A percentile compares a stretch with the other conserved stretches of the same genome.
Evolutionary conservation across 1,140 invertebrate genomes (phyloP).

Genomic region (Trichonephila clavipes): DNA sequence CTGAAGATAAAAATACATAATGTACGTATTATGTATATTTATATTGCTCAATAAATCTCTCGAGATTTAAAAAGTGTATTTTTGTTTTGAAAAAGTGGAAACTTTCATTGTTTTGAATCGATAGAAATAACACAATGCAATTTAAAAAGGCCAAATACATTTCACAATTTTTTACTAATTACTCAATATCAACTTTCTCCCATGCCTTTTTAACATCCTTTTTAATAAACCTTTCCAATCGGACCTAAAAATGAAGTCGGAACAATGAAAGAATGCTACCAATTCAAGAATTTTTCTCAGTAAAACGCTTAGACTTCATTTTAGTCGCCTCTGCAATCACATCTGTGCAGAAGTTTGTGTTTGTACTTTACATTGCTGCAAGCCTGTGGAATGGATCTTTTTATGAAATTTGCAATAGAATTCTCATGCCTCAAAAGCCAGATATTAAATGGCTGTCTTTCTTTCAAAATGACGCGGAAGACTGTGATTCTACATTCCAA

Average conservation of each 20-base stretch:
- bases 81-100: too few species aligned
- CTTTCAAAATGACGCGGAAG: background rate
- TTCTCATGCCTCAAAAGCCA: background rate
- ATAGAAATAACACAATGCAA: background rate
- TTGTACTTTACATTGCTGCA: slow-evolving; percentile 20
- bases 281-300: background rate
- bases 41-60: too few species aligned
- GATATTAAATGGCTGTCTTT: background rate
- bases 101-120: background rate
- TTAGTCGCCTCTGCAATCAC: background rate
- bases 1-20: too few species aligned
- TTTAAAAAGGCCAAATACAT: background rate
- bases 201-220: background rate
- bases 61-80: background rate
- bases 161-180: background rate
- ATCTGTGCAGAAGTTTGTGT: slow-evolving; percentile 2
- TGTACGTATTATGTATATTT: too few species aligned
- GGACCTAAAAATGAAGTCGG: background rate
- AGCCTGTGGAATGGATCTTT: slow-evolving; percentile 7
- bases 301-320: background rate
- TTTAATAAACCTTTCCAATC: background rate
- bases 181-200: too few species aligned
- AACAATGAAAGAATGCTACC: background rate
- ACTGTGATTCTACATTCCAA: background rate
- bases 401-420: background rate